Percentiles rank a stretch among this genome's conserved stretches.
These are phyloP conservation scores for Odontamblyopus rebecca DNA, from an alignment of 2,797 vertebrate species.

Conservation along the genomic window DNA sequence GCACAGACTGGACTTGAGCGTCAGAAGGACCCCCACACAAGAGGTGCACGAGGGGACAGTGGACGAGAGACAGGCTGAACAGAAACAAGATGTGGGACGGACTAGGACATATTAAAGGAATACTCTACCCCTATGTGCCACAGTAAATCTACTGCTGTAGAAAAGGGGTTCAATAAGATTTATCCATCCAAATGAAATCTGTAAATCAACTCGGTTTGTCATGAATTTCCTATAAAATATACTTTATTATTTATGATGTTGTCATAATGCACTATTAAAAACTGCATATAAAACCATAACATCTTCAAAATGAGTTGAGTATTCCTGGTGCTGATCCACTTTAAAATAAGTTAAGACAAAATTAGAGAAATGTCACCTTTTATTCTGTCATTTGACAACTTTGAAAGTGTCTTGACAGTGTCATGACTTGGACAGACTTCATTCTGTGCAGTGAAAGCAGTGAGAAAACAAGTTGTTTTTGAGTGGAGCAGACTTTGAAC, in stretches of 20 bases:
- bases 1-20: conserved; percentile 5
- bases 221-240: neutral
- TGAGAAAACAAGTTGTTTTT: conserved; percentile 15
- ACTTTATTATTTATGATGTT: neutral
- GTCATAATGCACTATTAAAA: conserved; percentile 2
- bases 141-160: neutral
- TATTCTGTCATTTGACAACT: conserved; percentile 1
- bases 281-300: neutral
- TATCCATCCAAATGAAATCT: neutral
- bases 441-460: conserved; percentile 15
- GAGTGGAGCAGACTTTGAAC: conserved; percentile 14
- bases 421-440: conserved; percentile 10
- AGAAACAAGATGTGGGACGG: conserved; percentile 11
- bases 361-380: conserved; percentile 1
- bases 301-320: conserved; percentile 3
- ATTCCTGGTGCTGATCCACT: neutral
- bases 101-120: conserved; percentile 16
- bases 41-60: conserved; percentile 5
- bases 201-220: neutral
- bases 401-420: conserved; percentile 13
- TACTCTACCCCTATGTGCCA: neutral
- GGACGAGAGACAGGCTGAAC: neutral
- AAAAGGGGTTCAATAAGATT: neutral
- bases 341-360: conserved; percentile 4
- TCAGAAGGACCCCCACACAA: conserved; percentile 1